These are phyloP conservation scores for Dinocampus coccinellae DNA, from an alignment of 2,888 invertebrate species.

Conservation along the genomic window DNA sequence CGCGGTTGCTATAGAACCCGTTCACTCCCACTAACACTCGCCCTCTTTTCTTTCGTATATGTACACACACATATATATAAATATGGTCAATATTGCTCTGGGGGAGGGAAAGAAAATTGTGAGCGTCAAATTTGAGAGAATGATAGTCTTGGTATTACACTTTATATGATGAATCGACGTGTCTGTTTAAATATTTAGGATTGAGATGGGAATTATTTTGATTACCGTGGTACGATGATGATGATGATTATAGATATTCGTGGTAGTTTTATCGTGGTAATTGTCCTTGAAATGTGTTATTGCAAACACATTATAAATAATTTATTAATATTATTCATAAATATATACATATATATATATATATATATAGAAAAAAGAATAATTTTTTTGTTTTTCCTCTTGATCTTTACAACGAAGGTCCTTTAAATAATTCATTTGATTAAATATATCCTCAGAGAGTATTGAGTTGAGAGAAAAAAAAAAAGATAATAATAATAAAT, in stretches of 20 bases:
- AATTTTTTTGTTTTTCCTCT: too few relatives aligned
- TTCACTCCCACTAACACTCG: neutral
- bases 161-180: neutral
- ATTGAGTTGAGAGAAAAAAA: too few relatives aligned
- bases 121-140: neutral
- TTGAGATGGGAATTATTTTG: slow-evolving; percentile 1
- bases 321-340: neutral
- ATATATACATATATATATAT: neutral
- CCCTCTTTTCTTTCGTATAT: neutral
- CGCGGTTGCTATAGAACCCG: slow-evolving; percentile 40
- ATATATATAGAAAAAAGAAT: too few relatives aligned
- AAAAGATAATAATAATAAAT: too few relatives aligned
- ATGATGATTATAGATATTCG: neutral
- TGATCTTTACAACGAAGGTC: neutral
- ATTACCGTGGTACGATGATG: neutral
- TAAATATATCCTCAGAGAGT: neutral
- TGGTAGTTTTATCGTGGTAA: neutral
- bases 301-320: neutral
- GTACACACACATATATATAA: neutral
- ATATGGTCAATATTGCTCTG: neutral
- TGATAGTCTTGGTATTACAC: neutral
- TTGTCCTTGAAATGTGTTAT: neutral
- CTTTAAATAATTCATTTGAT: neutral
- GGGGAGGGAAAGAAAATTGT: too few relatives aligned
- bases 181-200: neutral